Conservation (phyloP, 53 echinoderm and acorn worm genomes). For the Luidia sarsii region DNA sequence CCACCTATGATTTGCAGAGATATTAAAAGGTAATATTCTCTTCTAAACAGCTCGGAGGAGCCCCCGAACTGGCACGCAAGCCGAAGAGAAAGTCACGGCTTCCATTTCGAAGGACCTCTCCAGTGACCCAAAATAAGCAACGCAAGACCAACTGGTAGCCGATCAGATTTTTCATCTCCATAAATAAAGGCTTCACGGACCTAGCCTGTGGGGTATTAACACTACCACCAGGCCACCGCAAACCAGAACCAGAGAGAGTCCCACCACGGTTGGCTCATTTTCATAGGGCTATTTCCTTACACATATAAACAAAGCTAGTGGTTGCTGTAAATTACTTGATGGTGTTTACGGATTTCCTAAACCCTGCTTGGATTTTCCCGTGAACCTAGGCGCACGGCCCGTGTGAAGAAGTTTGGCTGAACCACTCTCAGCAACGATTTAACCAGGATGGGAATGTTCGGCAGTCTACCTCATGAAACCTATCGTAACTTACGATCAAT, state of each 20-base stretch:
- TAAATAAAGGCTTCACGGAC: conserved; percentile 7
- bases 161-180: conserved; percentile 44
- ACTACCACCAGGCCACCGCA: background rate
- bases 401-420: too few relatives aligned
- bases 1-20: too few relatives aligned
- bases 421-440: too few relatives aligned
- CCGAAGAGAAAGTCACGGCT: conserved; percentile 20
- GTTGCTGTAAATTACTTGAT: conserved; percentile 6
- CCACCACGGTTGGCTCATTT: background rate
- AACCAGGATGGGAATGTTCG: too few relatives aligned
- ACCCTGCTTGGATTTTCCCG: background rate
- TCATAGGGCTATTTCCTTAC: background rate
- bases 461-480: too few relatives aligned
- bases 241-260: background rate
- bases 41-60: too few relatives aligned
- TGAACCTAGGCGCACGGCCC: background rate
- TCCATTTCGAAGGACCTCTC: conserved; percentile 16
- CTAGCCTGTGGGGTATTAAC: background rate
- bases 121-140: conserved; percentile 37
- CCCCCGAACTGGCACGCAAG: too few relatives aligned
- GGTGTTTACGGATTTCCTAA: conserved; percentile 2
- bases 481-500: too few relatives aligned
- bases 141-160: conserved; percentile 35
- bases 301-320: conserved; percentile 15
- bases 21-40: too few relatives aligned